Base-by-base conservation (phyloP, 2,888 invertebrate species). In the Strigamia crassipes region DNA sequence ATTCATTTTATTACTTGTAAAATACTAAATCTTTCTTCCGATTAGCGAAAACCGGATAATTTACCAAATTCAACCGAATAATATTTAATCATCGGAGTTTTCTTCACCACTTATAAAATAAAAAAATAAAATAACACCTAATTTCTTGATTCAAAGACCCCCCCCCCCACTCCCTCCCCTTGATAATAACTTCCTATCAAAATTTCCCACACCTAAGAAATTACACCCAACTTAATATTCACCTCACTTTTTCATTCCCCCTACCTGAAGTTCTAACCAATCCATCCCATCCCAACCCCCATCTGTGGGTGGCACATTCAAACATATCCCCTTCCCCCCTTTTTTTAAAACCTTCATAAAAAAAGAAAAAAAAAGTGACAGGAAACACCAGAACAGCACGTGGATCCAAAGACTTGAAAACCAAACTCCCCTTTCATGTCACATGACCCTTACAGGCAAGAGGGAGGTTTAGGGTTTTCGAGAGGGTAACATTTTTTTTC, bases 351-450 rank as follows among this genome's bases (percentile, higher is more conserved):
- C 27, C 46, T 80, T 46, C 80, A 56, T 51, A 23, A 51, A 80
- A 61, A 38, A 51, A 13, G 12, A 80, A 13, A 80, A 38, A 27
- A 27, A 42, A 51, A 18, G 27, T 31, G 80, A 80, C 27, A 56
- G 56, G 61, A 79, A 46, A 79, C 42, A 41, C 38, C 78, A 78
- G 41, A 78, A 78, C 78, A 78, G 78, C 34, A 41, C 78, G 78
- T 41, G 78, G 78, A 78, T 18, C 34, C 78, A 41, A 78, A 78
- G 41, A 78, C 78, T 78, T 34, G 18, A 78, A 73, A 78, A 78
- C 78, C 78, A 78, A 78, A 78, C 38, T 41, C 78, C 78, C 61
- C 61, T 80, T 80, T 80, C 80, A 61, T 34, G 80, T 27, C 80
- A 80, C 80, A 42, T 80, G 80, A 80, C 80, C 61, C 61, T 80